A percentile compares a stretch with the other conserved stretches of the same genome.
Evolutionary conservation across 2,113 vertebrate genomes (phyloP).

Genomic region (Crotalus viridis): DNA sequence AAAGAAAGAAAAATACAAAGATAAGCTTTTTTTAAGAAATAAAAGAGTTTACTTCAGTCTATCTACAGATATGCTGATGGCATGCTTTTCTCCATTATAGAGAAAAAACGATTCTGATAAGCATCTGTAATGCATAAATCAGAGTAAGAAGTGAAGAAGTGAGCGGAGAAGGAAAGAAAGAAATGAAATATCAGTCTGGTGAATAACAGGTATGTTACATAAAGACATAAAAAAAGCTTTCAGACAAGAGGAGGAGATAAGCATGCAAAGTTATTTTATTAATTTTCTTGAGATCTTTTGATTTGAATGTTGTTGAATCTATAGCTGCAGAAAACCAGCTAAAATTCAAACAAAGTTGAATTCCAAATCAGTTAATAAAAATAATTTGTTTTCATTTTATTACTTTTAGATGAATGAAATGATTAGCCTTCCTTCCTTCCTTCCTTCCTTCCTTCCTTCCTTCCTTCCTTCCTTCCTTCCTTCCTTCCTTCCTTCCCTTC

Average conservation of each 20-base stretch:
- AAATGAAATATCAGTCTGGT: too few species aligned
- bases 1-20: neutral
- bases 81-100: neutral
- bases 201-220: neutral
- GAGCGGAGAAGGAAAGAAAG: too few species aligned
- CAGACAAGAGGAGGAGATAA: neutral
- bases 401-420: neutral
- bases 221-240: neutral
- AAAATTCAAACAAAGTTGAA: neutral
- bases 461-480: too few species aligned
- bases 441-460: neutral
- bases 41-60: neutral
- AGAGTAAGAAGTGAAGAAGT: too few species aligned
- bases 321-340: neutral
- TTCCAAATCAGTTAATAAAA: neutral
- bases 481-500: too few species aligned
- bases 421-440: neutral
- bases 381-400: neutral
- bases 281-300: neutral
- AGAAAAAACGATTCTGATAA: neutral
- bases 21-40: neutral
- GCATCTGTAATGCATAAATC: neutral
- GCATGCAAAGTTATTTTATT: neutral
- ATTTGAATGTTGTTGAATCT: neutral
- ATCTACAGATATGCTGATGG: neutral